Base-by-base conservation (phyloP, 1,140 invertebrate species). In the Drosophila tsacasi region DNA sequence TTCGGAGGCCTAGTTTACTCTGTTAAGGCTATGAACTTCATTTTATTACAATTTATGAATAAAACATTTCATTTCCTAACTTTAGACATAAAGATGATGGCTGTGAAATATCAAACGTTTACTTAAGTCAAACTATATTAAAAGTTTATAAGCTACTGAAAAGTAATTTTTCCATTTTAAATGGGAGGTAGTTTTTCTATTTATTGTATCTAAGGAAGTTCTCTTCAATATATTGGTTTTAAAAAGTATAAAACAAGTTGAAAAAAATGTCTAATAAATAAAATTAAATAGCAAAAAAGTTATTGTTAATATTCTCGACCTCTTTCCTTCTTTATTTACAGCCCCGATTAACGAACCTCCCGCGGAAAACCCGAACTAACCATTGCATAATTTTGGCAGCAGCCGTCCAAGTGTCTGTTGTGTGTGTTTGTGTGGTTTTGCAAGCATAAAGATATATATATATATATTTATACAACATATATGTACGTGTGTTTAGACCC, bases 311-410 rank as follows among this genome's bases (percentile, higher is more conserved):
- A 13, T 35, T 35, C 32, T 32, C 3, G 10, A 32, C 32, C 32
- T 10, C 32, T 12, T 32, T 32, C 32, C 9, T 12, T 32, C 10
- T 32, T 35, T 35, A 35, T 35, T 35, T 35, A 13, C 10, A 35
- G 32, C 10, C 32, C 32, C 32, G 10, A 35, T 12, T 12, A 35
- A 13, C 4, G 0, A 35, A 35, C 32, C 12, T 12, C 12, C 32
- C 32, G 13, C 5, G 32, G 17, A 57, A 76, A 63, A 65, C 37
- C 30, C 35, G 0, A 25, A 57, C 9, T 35, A 39, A 27, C 21
- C 55, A 62, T 66, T 79, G 78, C 78, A 85, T 84, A 81, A 71
- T 71, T 78, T 67, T 65, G 17, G 64, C 42, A 54, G 76, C 65
- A 63, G 50, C 39, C 60, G 61, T 54, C 13, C 39, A 54, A 46